phyloP scores from a whole-genome alignment of 1,140 invertebrate genomes.

The Schlechtendalia chinensis region DNA sequence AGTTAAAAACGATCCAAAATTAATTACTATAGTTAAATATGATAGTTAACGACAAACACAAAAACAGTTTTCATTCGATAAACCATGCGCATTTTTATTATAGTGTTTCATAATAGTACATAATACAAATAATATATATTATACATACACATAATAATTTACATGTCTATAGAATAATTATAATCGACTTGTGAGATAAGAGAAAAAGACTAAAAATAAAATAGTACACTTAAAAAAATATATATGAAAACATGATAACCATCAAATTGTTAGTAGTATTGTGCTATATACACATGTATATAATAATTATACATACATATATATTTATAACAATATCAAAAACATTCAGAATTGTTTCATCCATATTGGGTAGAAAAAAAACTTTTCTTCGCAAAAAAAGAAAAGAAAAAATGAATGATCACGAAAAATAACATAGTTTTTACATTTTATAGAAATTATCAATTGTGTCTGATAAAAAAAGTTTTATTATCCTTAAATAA shows the following conservation, averaged over 20 bases:
- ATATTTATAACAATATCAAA: neutral
- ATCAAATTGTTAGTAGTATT: neutral
- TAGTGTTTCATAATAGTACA: too few relatives aligned
- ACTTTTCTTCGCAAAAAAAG: too few relatives aligned
- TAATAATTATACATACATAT: neutral
- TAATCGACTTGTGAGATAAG: neutral
- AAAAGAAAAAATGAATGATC: too few relatives aligned
- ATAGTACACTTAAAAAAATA: neutral
- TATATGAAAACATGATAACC: neutral
- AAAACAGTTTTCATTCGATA: too few relatives aligned
- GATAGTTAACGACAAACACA: neutral
- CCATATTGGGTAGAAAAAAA: neutral
- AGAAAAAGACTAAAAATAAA: neutral
- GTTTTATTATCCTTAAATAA: too few relatives aligned
- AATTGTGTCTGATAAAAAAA: too few relatives aligned
- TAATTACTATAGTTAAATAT: neutral
- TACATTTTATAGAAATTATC: too few relatives aligned
- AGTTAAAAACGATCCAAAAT: neutral
- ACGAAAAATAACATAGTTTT: too few relatives aligned
- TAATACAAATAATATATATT: too few relatives aligned
- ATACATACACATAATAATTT: neutral
- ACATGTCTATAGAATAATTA: neutral
- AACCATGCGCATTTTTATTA: too few relatives aligned
- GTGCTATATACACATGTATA: neutral
- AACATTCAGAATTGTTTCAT: neutral